A percentile compares a stretch with the other conserved stretches of the same genome.
These are phyloP conservation scores for Trachemys scripta DNA, from an alignment of 2,113 vertebrate species.

Conservation along the genomic window DNA sequence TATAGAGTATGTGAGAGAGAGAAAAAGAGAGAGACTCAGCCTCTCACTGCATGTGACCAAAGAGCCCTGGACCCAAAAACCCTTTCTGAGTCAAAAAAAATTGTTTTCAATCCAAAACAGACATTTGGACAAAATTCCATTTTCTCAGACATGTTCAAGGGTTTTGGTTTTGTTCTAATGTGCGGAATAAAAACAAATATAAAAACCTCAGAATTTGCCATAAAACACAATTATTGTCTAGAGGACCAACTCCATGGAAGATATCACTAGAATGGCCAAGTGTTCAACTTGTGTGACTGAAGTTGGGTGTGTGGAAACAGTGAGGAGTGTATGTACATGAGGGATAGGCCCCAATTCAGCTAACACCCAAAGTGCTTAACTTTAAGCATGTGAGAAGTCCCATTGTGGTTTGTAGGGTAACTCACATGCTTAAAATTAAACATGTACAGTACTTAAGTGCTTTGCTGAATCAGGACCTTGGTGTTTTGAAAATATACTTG, in stretches of 20 bases:
- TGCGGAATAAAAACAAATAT: not conserved
- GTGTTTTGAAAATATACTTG: not conserved
- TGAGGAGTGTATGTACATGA: not conserved
- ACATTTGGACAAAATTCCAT: not conserved
- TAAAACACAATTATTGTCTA: not conserved
- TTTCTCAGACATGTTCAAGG: not conserved
- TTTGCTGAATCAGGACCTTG: not conserved
- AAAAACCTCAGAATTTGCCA: not conserved
- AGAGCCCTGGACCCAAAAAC: not conserved
- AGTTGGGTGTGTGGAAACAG: not conserved
- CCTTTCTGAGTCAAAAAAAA: not conserved
- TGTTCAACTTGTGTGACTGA: not conserved
- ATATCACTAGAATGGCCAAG: not conserved
- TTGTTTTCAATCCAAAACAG: not conserved
- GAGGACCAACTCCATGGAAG: not conserved
- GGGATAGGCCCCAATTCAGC: not conserved
- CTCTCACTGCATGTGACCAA: not conserved
- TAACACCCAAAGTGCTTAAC: not conserved
- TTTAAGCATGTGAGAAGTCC: not conserved
- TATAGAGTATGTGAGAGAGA: not conserved
- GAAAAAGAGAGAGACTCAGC: not conserved
- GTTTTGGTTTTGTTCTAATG: not conserved
- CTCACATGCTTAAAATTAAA: not conserved
- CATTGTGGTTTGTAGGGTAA: not conserved
- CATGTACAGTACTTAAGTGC: not conserved